phyloP scores from a whole-genome alignment of 2,113 vertebrate species.

The Ranitomeya variabilis region DNA sequence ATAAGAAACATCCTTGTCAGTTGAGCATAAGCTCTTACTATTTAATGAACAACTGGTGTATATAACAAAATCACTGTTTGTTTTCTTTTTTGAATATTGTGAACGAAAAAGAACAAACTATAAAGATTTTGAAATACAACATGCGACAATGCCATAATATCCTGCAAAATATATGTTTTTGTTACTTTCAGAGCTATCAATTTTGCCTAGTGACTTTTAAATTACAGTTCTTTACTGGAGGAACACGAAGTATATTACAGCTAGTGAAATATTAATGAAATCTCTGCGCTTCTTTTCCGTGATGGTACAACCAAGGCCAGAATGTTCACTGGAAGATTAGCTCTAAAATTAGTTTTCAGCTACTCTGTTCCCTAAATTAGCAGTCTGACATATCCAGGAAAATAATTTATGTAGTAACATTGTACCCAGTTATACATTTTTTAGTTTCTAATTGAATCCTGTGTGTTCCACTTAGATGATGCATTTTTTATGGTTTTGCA shows the following conservation, averaged over 20 bases:
- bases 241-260: constrained; percentile 35
- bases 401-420: not conserved
- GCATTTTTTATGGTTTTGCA: not conserved
- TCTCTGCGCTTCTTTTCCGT: not conserved
- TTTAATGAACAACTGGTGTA: not conserved
- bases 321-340: not conserved
- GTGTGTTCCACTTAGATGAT: not conserved
- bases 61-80: not conserved
- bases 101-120: not conserved
- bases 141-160: constrained; percentile 14
- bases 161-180: not conserved
- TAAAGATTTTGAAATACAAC: not conserved
- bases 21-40: not conserved
- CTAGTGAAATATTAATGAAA: constrained; percentile 28
- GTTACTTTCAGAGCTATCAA: constrained; percentile 29
- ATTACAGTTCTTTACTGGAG: constrained; percentile 2
- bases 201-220: constrained; percentile 40
- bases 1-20: not conserved
- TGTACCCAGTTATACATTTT: not conserved
- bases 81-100: not conserved
- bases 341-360: not conserved
- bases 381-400: not conserved
- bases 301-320: not conserved
- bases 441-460: not conserved
- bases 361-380: constrained; percentile 6